Evolutionary conservation across 2,888 invertebrate genomes (phyloP).

Genomic region (Dorcus hopei): DNA sequence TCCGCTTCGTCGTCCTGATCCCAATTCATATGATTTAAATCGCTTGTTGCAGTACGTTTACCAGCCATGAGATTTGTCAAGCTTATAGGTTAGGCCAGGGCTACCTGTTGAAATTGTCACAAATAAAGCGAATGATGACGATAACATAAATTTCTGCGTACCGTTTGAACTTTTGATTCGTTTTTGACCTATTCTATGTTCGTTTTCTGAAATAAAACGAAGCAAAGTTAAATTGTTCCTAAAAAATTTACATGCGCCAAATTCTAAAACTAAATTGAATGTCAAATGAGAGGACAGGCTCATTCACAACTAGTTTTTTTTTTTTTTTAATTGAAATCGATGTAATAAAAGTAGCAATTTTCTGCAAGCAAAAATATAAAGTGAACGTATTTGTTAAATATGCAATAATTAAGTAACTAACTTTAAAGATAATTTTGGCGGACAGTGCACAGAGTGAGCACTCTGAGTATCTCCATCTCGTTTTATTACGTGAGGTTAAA

Average conservation of each 20-base stretch:
- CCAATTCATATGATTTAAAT: conserved; percentile 85
- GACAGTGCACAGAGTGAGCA: too few species aligned
- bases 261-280: neutral
- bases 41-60: conserved; percentile 71
- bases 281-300: neutral
- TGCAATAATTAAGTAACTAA: too few species aligned
- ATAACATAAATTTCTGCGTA: too few species aligned
- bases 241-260: conserved; percentile 1
- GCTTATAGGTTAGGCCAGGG: conserved; percentile 11
- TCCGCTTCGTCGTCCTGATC: conserved; percentile 73
- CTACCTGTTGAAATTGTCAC: conserved; percentile 13
- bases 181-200: neutral
- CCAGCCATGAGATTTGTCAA: conserved; percentile 55
- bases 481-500: too few species aligned
- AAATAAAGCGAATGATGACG: too few species aligned
- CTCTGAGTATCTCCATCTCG: too few species aligned
- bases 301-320: too few species aligned
- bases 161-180: neutral
- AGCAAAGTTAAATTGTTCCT: neutral
- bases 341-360: too few species aligned
- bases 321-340: too few species aligned
- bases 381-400: too few species aligned
- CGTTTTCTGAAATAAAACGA: neutral
- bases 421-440: too few species aligned
- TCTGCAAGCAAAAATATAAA: too few species aligned